Base-by-base conservation (phyloP, 2,888 invertebrate species). In the Nycteola revayana region DNA sequence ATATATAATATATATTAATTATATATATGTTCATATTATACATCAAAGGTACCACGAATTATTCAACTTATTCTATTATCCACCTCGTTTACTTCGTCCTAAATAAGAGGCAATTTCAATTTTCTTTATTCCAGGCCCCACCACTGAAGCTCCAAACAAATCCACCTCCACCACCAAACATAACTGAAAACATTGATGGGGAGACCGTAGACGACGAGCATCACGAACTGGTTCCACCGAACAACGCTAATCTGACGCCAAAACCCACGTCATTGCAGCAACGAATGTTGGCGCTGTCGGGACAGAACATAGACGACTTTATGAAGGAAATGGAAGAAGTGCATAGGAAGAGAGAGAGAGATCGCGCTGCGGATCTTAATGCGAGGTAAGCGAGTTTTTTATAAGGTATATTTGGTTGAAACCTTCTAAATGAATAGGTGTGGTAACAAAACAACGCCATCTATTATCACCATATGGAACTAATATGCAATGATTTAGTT, bases 291-390 rank as follows among this genome's bases (percentile, higher is more conserved):
- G 94, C 94, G n/a, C 91, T 96, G 63, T 95, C 96, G 7, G 96
- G 96, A 0, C 96, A 97, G 81, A 96, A 96, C 64, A 95, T 97
- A 9, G 97, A 97, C 59, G 95, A 95, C 46, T 96, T 96, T 59
- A 96, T 96, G 95, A 94, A 95, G 66, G 96, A 96, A 89, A 96
- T 95, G 95, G 96, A 96, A 79, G 94, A 93, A 42, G 95, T 94
- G 0, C 95, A 95, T 52, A 93, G 92, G 64, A 94, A 94, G 70
- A 90, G 93, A 43, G 94, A 93, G 64, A 81, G 90, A n/a, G 93
- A 93, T 55, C 81, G 92, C 51, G 90, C 91, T 0, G 90, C 91
- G 9, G 92, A 92, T 64, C 80, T 92, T 28, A 91, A 78, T 59
- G 90, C 91, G 1, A 84, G 92, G 69, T 81, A 46, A 26, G 41